Evolutionary conservation across 2,113 vertebrate species (phyloP).

Genomic region (Gyps fulvus): DNA sequence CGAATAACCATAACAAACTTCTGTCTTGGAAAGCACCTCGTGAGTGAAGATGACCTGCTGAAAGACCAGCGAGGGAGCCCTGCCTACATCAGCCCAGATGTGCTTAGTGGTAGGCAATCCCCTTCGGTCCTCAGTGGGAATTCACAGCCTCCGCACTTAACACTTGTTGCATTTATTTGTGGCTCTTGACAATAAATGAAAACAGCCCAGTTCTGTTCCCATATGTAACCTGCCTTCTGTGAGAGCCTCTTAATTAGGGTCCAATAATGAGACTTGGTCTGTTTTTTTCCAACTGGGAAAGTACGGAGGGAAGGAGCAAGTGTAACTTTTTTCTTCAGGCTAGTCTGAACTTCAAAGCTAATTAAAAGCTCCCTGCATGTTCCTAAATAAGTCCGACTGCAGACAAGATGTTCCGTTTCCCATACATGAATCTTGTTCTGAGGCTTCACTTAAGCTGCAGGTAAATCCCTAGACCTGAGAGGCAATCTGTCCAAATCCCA

Average conservation of each 20-base stretch:
- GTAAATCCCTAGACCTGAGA: not conserved
- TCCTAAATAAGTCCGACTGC: not conserved
- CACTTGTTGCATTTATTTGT: rapidly evolving
- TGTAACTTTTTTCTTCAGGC: not conserved
- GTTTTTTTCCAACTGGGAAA: not conserved
- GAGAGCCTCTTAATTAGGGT: not conserved
- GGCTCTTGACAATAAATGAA: not conserved
- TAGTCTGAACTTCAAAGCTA: not conserved
- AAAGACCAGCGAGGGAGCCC: conserved; percentile 99
- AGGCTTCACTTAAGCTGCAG: not conserved
- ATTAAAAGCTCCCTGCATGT: not conserved
- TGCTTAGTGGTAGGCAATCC: conserved; percentile 87
- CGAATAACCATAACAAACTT: conserved; percentile 99
- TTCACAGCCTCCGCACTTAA: not conserved
- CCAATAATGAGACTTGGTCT: not conserved
- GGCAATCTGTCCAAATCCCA: not conserved
- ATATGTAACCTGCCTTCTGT: not conserved
- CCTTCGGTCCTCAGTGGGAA: not conserved
- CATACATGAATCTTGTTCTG: not conserved
- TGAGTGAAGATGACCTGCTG: conserved; percentile 96
- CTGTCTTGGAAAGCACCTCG: conserved; percentile 97
- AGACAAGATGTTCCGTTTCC: not conserved
- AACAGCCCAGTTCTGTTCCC: not conserved
- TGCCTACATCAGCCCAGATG: conserved; percentile 97
- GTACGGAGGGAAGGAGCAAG: not conserved